Evolutionary conservation across 2,797 vertebrate genomes (phyloP), one percentile per base, ranked within the genome.

Genomic region (Halcyon smyrnensis): DNA sequence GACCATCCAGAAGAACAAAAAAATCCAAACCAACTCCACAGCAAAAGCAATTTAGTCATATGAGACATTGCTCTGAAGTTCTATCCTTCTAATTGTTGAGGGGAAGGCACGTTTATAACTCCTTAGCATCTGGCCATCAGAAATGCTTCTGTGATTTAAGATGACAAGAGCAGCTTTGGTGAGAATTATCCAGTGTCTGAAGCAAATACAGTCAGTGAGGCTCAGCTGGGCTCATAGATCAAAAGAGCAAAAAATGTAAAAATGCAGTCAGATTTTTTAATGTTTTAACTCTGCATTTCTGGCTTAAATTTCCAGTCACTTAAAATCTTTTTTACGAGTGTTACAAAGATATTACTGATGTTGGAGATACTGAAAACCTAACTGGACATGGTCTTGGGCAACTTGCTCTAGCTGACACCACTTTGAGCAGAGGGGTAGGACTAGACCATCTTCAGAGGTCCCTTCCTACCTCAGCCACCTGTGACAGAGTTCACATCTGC

Each of bases 81-180:
- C 59, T 69, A 25, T 25, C 51, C 39, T 84, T 92, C 89, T 59
- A 94, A 69, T 20, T 48, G 67, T 59, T 76, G n/a, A 84, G 84
- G 48, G n/a, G 76, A 94, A 87, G 48, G 69, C 53, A 85, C n/a
- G 83, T 91, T 24, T 39, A 48, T 45, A 82, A 50, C 25, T 83
- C 70, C 51, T 87, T 70, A 92, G 78, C 77, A 94, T 80, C 84
- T 84, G 48, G 74, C 68, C 51, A 89, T 69, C 92, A 92, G 63
- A 94, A 93, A 77, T 70, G 48, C 34, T 80, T 80, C 30, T 20
- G 14, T 46, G 32, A 93, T 85, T 63, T 77, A 65, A 65, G 68
- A 67, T 57, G 71, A 86, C 70, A 84, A 59, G 54, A 87, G 30
- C 56, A 88, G 54, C 63, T 93, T 70, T 70, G 19, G 39, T 67